Evolutionary conservation across 1,140 invertebrate species (phyloP).

Genomic region (Xylocopa sonorina): DNA sequence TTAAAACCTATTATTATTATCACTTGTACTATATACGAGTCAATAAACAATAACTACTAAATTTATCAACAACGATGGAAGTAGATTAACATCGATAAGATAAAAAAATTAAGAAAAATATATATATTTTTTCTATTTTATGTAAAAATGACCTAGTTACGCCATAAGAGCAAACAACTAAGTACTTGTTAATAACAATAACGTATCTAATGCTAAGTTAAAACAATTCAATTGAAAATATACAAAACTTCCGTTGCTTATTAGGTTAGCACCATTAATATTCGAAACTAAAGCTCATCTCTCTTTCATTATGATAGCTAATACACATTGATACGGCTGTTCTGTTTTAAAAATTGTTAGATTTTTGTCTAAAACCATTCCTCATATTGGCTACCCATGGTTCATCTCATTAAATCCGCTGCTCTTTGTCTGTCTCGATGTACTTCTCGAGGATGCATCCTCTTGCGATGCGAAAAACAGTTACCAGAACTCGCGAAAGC

Average conservation of each 20-base stretch:
- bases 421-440: conserved; percentile 81
- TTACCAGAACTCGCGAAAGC: conserved; percentile 91
- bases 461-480: conserved; percentile 88
- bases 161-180: conserved; percentile 55
- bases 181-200: conserved; percentile 58
- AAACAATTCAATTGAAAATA: conserved; percentile 58
- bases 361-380: conserved; percentile 70
- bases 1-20: conserved; percentile 60
- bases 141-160: conserved; percentile 38
- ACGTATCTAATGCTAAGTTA: conserved; percentile 51
- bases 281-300: conserved; percentile 55
- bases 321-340: conserved; percentile 32
- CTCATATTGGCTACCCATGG: conserved; percentile 68
- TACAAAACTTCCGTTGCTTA: conserved; percentile 50
- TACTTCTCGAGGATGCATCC: conserved; percentile 86
- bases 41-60: conserved; percentile 59
- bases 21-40: conserved; percentile 45
- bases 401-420: conserved; percentile 82
- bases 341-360: conserved; percentile 21
- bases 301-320: conserved; percentile 44
- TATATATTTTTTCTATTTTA: conserved; percentile 40
- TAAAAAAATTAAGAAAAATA: conserved; percentile 55
- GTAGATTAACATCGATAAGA: conserved; percentile 39
- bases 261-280: conserved; percentile 57
- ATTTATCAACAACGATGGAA: conserved; percentile 57